These are phyloP conservation scores for Dipodomys spectabilis DNA, from an alignment of 2,113 vertebrate genomes.

Conservation along the genomic window DNA sequence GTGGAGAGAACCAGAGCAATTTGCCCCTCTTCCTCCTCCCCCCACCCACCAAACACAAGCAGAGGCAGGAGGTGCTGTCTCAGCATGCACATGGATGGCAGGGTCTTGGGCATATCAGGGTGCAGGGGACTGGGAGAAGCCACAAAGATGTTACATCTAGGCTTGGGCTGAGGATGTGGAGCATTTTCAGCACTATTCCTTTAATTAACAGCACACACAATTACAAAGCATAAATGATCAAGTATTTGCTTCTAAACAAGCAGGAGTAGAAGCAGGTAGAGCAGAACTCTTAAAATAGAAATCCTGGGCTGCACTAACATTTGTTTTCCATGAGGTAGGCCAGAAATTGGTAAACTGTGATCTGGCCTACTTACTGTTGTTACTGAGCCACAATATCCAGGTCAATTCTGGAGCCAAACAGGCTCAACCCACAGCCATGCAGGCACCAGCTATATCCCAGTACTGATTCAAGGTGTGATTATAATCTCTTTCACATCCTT, in stretches of 20 bases:
- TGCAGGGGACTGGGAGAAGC: constrained; percentile 40
- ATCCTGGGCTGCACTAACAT: not conserved
- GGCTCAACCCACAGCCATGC: constrained; percentile 45
- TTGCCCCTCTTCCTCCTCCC: not conserved
- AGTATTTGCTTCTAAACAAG: constrained; percentile 18
- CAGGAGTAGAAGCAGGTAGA: not conserved
- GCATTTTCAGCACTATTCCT: not conserved
- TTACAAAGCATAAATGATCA: constrained; percentile 12
- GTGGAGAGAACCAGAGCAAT: constrained; percentile 78
- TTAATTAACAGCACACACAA: not conserved
- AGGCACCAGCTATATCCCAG: not conserved
- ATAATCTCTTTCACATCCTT: not conserved
- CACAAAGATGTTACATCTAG: not conserved
- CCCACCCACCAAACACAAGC: constrained; percentile 1
- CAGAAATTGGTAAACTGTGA: not conserved
- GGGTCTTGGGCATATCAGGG: not conserved
- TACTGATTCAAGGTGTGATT: constrained; percentile 17
- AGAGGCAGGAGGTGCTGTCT: constrained; percentile 34
- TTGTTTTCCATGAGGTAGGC: not conserved
- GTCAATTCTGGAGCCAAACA: not conserved
- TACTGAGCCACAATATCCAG: not conserved
- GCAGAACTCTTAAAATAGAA: constrained; percentile 19
- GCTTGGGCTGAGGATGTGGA: not conserved
- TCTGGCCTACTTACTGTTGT: not conserved
- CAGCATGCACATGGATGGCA: constrained; percentile 63